phyloP scores from a whole-genome alignment of 2,888 invertebrate species.

The Erannis defoliaria region DNA sequence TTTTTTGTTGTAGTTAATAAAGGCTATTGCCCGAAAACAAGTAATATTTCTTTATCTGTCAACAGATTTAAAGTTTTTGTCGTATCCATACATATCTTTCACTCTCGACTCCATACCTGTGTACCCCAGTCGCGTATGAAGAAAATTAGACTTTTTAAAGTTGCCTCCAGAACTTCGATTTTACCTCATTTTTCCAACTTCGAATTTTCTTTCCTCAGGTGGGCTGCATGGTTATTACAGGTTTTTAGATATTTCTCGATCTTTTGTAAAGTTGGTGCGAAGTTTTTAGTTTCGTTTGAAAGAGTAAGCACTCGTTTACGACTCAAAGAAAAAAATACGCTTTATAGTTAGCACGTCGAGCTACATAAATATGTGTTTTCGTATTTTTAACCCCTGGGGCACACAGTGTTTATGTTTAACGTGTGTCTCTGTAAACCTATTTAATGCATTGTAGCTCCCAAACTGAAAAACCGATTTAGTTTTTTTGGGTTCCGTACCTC shows the following conservation, averaged over 20 bases:
- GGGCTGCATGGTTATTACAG: conserved; percentile 67
- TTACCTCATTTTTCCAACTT: conserved; percentile 75
- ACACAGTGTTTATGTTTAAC: too few species aligned
- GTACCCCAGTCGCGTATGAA: conserved; percentile 82
- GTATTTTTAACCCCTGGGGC: too few species aligned
- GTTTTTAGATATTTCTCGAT: conserved; percentile 12
- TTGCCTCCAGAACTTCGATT: conserved; percentile 78
- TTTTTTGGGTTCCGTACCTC: too few species aligned
- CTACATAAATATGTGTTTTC: too few species aligned
- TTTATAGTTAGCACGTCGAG: too few species aligned
- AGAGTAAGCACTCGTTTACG: neutral
- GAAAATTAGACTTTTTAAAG: conserved; percentile 85
- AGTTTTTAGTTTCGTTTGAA: neutral
- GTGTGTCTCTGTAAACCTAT: too few species aligned
- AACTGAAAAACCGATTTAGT: too few species aligned
- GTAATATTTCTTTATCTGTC: too few species aligned
- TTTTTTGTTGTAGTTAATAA: too few species aligned
- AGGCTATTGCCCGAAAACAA: too few species aligned
- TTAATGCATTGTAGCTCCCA: too few species aligned
- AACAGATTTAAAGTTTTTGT: neutral
- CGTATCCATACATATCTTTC: conserved; percentile 50
- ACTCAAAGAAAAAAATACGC: too few species aligned
- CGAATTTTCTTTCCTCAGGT: conserved; percentile 65
- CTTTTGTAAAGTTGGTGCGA: neutral
- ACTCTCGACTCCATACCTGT: conserved; percentile 47